phyloP scores from a whole-genome alignment of 2,888 invertebrate genomes.

The Platycnemis pennipes region DNA sequence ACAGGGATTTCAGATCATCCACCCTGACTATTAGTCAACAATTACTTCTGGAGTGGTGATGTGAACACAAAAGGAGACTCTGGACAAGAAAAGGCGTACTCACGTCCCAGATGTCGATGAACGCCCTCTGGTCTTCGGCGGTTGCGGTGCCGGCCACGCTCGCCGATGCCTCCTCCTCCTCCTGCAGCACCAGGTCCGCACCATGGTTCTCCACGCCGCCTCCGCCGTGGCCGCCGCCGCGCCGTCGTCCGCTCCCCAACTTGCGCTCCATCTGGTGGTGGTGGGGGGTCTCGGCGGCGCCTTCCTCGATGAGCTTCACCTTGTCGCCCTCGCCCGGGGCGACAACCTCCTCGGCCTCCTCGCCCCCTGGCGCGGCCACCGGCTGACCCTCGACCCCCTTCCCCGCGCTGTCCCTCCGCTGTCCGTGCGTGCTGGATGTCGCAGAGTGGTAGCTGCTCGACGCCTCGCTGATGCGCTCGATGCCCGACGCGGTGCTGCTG shows the following conservation, averaged over 20 bases:
- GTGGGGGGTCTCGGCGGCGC: neutral
- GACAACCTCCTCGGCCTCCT: neutral
- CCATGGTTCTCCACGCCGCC: conserved; percentile 25
- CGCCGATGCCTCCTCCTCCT: conserved; percentile 29
- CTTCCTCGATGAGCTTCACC: conserved; percentile 8
- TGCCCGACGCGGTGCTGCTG: conserved; percentile 41
- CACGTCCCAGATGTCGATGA: conserved; percentile 57
- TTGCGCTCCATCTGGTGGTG: neutral
- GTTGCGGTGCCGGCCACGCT: neutral
- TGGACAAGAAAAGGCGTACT: neutral
- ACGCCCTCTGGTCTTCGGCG: neutral
- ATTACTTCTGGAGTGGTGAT: no score
- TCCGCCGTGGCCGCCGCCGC: neutral
- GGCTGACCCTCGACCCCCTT: neutral
- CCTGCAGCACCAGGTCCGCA: conserved; percentile 41
- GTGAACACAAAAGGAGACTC: no score
- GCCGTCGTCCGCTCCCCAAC: neutral
- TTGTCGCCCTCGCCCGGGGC: neutral
- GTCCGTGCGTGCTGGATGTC: conserved; percentile 16
- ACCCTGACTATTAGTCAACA: no score
- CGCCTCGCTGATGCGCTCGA: conserved; percentile 28
- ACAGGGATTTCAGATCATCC: no score
- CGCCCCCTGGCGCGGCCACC: neutral
- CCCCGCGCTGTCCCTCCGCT: conserved; percentile 33
- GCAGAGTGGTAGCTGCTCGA: conserved; percentile 57